Evolutionary conservation across 2,888 invertebrate genomes (phyloP).

Genomic region (Habrosyne pyritoides): DNA sequence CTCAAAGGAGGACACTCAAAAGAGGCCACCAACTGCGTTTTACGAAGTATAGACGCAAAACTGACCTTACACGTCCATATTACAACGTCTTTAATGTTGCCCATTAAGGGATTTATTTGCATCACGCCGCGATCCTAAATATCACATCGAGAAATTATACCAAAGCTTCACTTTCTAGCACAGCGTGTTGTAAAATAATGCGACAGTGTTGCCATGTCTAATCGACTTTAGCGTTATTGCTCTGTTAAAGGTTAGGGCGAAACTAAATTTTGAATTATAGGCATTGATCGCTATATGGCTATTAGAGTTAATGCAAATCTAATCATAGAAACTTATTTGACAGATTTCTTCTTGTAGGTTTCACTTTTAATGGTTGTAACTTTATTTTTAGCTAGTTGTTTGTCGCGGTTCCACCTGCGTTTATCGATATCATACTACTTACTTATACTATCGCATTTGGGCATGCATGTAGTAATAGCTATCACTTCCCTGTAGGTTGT

Average conservation of each 20-base stretch:
- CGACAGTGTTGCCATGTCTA: slow-evolving; percentile 32
- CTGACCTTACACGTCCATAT: slow-evolving; percentile 40
- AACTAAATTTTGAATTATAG: slow-evolving; percentile 12
- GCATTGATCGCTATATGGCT: background rate
- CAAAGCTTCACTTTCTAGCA: slow-evolving; percentile 18
- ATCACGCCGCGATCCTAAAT: slow-evolving; percentile 35
- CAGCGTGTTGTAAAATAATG: slow-evolving; percentile 30
- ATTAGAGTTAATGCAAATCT: background rate
- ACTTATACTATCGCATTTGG: no score
- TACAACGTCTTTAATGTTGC: slow-evolving; percentile 44
- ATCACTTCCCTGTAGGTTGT: no score
- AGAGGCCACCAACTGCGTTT: slow-evolving; percentile 32
- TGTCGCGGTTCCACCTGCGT: no score
- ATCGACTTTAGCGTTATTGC: slow-evolving; percentile 25
- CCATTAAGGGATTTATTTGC: slow-evolving; percentile 45
- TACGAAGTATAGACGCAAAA: slow-evolving; percentile 37
- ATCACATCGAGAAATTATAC: slow-evolving; percentile 36
- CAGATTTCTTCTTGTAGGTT: no score
- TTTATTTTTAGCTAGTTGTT: no score
- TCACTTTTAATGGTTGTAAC: no score
- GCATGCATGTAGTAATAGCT: no score
- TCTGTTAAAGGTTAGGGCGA: slow-evolving; percentile 32
- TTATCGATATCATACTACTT: no score
- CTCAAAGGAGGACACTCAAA: background rate
- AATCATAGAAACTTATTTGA: background rate